A percentile compares a stretch with the other conserved stretches of the same genome.
Evolutionary conservation across 2,888 invertebrate species (phyloP).

Genomic region (Leptinotarsa juncta): DNA sequence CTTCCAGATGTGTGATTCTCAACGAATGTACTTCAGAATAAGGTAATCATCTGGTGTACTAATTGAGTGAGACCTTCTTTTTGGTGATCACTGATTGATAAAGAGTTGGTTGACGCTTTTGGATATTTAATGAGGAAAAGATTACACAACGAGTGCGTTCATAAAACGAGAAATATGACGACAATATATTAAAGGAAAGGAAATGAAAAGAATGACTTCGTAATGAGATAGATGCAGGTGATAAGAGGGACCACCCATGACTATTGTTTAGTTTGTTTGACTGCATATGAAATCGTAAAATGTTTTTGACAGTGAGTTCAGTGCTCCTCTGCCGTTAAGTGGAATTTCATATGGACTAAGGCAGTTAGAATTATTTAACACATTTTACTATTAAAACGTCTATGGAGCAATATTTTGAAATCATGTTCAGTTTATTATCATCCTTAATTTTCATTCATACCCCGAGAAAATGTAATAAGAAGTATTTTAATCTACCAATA

Average conservation of each 20-base stretch:
- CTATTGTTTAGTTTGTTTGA: neutral
- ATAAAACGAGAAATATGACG: neutral
- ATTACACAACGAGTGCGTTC: neutral
- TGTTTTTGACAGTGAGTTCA: neutral
- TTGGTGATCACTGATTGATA: too few relatives aligned
- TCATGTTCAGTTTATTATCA: too few relatives aligned
- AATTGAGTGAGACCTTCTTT: too few relatives aligned
- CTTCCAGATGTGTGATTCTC: too few relatives aligned
- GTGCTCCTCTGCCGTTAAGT: neutral
- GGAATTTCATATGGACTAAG: neutral
- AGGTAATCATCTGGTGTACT: too few relatives aligned
- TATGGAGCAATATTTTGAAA: too few relatives aligned
- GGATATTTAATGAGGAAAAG: neutral
- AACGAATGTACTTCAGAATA: too few relatives aligned
- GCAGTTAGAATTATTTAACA: constrained; percentile 6
- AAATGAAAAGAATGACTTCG: neutral
- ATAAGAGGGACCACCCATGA: constrained; percentile 3
- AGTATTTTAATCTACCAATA: too few relatives aligned
- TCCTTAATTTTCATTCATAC: too few relatives aligned
- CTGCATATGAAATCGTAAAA: neutral
- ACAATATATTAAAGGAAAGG: neutral
- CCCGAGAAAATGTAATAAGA: too few relatives aligned
- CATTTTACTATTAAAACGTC: neutral
- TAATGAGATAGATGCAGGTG: neutral
- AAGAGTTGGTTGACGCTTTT: neutral